Base-by-base conservation (phyloP, 2,888 invertebrate genomes). In the Eustalomyia histrio region DNA sequence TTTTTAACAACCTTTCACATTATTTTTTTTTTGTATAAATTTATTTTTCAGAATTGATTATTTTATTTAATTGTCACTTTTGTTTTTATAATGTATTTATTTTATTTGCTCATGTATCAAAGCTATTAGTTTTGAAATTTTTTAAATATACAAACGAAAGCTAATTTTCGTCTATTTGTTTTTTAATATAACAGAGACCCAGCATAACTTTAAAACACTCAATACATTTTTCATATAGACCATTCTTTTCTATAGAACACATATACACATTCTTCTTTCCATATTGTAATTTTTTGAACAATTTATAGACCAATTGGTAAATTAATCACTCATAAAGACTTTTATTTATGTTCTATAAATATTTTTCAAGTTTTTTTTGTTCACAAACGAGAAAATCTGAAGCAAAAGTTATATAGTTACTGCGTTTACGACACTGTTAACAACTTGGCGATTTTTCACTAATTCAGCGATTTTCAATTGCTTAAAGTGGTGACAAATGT, bases 131-230 rank as follows among this genome's bases (percentile, higher is more conserved):
- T 17, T 72, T 71, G 2, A 35, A 57, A 16, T 18, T 60, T 57
- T 76, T 73, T 76, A 29, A 68, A 64, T 61, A 75, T 58, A 74
- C 81, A 81, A 81, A 81, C 81, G 75, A 78, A 81, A 67, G 65
- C 69, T 78, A 71, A 74, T 74, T 55, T 73, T 81, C 61, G 69
- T 63, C 65, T 74, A 74, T 76, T 78, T 78, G 69, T 71, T 71
- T 74, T 76, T 79, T 24, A 79, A 29, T 73, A 73, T 73, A 75
- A 65, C 55, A 64, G 53, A 80, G 57, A 61, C 75, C 80, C n/a
- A n/a, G n/a, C n/a, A n/a, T n/a, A n/a, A 78, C 74, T 78, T 71
- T 81, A 67, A 73, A 55, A 67, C 65, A 67, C 55, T 67, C 60
- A 72, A 73, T 73, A 79, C 78, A 79, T 73, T 79, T 79, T 79